Conservation (phyloP, 2,797 vertebrate species). For the Malacoraja senta region DNA sequence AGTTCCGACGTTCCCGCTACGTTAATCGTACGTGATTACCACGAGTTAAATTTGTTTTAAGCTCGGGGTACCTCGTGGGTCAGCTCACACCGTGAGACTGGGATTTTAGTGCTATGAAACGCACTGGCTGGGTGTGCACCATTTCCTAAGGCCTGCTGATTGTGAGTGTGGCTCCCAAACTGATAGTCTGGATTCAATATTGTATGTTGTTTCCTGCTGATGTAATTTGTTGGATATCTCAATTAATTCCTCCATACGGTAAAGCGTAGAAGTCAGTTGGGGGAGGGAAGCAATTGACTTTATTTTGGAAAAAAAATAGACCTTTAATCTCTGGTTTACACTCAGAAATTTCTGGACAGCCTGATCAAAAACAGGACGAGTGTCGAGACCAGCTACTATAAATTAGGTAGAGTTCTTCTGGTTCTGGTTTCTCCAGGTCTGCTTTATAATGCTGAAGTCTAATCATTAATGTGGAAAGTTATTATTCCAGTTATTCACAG, state of each 20-base stretch:
- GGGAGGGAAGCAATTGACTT: too few species aligned
- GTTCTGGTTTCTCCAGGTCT: background rate
- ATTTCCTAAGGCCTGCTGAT: background rate
- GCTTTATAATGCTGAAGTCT: background rate
- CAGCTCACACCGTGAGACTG: too few species aligned
- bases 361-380: background rate
- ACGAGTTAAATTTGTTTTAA: too few species aligned
- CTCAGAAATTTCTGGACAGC: background rate
- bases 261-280: background rate
- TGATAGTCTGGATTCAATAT: background rate
- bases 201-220: background rate
- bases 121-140: background rate
- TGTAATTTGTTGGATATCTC: background rate
- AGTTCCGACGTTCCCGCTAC: too few species aligned
- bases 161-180: background rate
- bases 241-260: background rate
- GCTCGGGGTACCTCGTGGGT: too few species aligned
- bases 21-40: too few species aligned
- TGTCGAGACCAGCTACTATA: background rate
- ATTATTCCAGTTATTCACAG: background rate
- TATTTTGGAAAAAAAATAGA: too few species aligned
- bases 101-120: background rate
- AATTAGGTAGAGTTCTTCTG: background rate
- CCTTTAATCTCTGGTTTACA: background rate
- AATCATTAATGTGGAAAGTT: background rate